These are phyloP conservation scores for Burhinus bistriatus DNA, from an alignment of 2,113 vertebrate genomes.

Conservation along the genomic window DNA sequence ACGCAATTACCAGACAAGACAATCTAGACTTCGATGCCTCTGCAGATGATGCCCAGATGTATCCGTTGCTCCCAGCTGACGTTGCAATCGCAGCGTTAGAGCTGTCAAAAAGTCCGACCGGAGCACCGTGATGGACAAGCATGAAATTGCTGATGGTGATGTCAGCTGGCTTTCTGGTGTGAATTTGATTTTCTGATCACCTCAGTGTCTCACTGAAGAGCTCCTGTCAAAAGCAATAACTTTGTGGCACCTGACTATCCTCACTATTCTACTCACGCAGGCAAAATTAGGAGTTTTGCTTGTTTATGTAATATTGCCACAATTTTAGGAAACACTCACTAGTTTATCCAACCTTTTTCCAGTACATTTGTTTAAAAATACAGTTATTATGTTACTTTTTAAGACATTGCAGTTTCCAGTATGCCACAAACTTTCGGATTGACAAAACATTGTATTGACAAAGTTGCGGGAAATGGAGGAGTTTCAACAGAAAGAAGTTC, in stretches of 20 bases:
- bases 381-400: neutral
- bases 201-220: neutral
- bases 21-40: neutral
- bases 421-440: neutral
- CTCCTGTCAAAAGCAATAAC: neutral
- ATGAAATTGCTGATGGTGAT: neutral
- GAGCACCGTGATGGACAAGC: neutral
- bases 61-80: neutral
- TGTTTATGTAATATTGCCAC: neutral
- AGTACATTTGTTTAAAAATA: neutral
- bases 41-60: neutral
- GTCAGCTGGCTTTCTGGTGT: neutral
- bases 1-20: neutral
- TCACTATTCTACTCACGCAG: neutral
- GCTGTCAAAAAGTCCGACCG: neutral
- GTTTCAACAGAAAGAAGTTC: neutral
- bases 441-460: neutral
- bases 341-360: neutral
- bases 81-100: neutral
- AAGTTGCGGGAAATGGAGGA: neutral
- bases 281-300: neutral
- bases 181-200: neutral
- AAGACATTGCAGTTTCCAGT: neutral
- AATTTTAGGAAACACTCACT: accelerated
- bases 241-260: neutral